Base-by-base conservation (phyloP, 2,888 invertebrate genomes). In the Folsomia candida region DNA sequence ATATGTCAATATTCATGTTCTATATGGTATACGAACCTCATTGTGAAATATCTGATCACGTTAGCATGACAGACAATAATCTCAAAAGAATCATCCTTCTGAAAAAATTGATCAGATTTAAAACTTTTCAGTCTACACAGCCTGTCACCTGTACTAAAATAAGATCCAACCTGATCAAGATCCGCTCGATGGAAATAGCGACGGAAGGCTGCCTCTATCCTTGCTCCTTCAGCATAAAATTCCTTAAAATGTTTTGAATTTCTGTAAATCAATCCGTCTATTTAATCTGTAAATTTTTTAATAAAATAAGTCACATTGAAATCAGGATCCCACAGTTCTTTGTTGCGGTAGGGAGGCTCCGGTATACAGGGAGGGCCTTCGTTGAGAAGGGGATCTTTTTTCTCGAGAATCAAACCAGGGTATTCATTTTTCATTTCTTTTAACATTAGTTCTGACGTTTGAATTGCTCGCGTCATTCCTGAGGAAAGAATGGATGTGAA, bases 31-130 rank as follows among this genome's bases (percentile, higher is more conserved):
- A 84, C 84, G 85, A 81, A 91, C 91, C 91, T 88, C 87, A 94
- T 94, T n/a, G 93, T 89, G 82, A 93, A 93, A 84, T 94, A 98
- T 61, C 97, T 87, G 81, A 99, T 99, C 25, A 99, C 98, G 84
- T 99, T 99, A 2, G 94, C 97, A 83, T 99, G 99, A 80, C 98
- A 98, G 2, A 99, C 96, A 68, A 98, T 85, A 59, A 99, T 83
- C 51, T 97, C 96, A 83, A 91, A 94, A 0, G 90, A 88, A 82
- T 97, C 95, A 60, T 89, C 85, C 1, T 87, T 86, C 83, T 98
- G 96, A n/a, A n/a, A n/a, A n/a, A n/a, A n/a, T n/a, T n/a, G n/a
- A n/a, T n/a, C n/a, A n/a, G n/a, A n/a, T n/a, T n/a, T n/a, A n/a
- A n/a, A n/a, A n/a, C n/a, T n/a, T n/a, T n/a, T n/a, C n/a, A n/a